Conservation (phyloP, 2,797 vertebrate species). For the Melanotaenia boesemani region DNA sequence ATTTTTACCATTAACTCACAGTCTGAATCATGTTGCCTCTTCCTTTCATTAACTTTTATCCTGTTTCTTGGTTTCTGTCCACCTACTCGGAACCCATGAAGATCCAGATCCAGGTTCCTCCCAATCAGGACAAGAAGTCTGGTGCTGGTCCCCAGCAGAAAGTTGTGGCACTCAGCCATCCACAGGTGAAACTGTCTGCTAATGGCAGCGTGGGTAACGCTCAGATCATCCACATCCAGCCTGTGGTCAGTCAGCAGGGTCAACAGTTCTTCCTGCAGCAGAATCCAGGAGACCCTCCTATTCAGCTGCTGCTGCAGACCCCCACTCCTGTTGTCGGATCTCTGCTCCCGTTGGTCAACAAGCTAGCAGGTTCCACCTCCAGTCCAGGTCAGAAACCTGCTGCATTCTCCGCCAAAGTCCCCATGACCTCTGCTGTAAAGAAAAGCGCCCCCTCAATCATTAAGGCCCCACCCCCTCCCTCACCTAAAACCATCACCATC, state of each 20-base stretch:
- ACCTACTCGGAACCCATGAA: slow-evolving; percentile 87
- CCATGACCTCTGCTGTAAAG: slow-evolving; percentile 16
- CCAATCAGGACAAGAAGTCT: slow-evolving; percentile 79
- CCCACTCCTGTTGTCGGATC: slow-evolving; percentile 76
- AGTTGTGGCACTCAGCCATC: slow-evolving; percentile 65
- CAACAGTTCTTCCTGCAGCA: slow-evolving; percentile 87
- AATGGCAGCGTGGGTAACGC: slow-evolving; percentile 79
- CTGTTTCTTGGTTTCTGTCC: slow-evolving; percentile 20
- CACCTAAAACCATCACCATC: slow-evolving; percentile 34
- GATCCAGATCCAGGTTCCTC: slow-evolving; percentile 87
- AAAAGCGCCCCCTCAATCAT: neutral
- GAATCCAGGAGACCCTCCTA: slow-evolving; percentile 79
- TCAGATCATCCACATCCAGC: slow-evolving; percentile 88
- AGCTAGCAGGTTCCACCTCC: slow-evolving; percentile 28
- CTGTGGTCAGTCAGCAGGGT: slow-evolving; percentile 78
- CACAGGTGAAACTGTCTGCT: slow-evolving; percentile 67
- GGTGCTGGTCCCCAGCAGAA: slow-evolving; percentile 76
- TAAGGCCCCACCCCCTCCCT: slow-evolving; percentile 14
- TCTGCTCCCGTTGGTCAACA: slow-evolving; percentile 77
- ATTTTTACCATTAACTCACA: no score
- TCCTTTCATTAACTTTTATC: neutral
- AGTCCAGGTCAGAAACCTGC: slow-evolving; percentile 37
- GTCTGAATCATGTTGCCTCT: neutral
- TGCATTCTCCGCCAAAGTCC: slow-evolving; percentile 31
- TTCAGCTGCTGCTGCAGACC: slow-evolving; percentile 85